Evolutionary conservation across 2,888 invertebrate genomes (phyloP), one percentile per base, ranked within the genome.

Genomic region (Noctua comes): DNA sequence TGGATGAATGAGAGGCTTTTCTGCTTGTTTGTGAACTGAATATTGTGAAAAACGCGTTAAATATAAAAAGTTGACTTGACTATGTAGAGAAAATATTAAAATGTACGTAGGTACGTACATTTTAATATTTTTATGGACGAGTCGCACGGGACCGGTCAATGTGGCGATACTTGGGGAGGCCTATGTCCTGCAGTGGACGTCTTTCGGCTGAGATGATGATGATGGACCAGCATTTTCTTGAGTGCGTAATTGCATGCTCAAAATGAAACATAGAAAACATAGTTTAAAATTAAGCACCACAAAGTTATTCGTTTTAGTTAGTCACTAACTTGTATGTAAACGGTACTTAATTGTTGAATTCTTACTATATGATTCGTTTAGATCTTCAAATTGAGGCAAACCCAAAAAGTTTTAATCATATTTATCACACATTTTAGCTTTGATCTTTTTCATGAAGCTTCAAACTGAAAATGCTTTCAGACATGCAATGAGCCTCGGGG

Each of bases 351-450:
- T 36, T 11, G 11, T 24, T 24, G 24, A 40, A 40, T 65, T 13
- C 11, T 59, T 18, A 27, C 1, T 16, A 6, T 24, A 24, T 59
- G 18, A 8, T 73, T 75, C 0, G 24, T 46, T 54, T 74, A 27
- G 8, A 71, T 31, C 8, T 24, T 4, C 13, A 73, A 73, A 66
- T 85, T 75, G 40, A 75, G 27, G 7, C 13, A 5, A 13, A 18
- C 24, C 68, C 43, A 77, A 77, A 85, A 77, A 69, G 27, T 68
- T 76, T 48, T 79, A 81, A 79, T 64, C 62, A 76, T 78, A 78
- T 82, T 86, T 71, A 80, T 80, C 62, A 76, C 68, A 86, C 69
- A 80, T 86, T 82, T 83, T 79, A 48, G 8, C 85, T 87, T 82
- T 88, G 74, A 88, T 80, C 70, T 84, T 84, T 81, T 73, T 46